phyloP scores from a whole-genome alignment of 1,140 invertebrate genomes.

The Nebria ingens region DNA sequence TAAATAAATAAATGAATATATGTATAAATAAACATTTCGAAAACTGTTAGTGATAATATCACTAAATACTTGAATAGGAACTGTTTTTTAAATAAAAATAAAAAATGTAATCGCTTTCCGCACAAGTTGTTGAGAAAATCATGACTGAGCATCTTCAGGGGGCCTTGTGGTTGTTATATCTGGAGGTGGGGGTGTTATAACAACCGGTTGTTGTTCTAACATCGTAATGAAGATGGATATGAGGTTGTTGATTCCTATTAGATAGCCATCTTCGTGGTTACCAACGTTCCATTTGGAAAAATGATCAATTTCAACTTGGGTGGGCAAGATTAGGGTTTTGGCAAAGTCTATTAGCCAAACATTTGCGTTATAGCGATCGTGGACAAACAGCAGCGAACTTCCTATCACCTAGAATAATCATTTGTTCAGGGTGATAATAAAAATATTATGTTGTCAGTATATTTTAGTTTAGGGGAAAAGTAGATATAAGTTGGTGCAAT shows the following conservation, averaged over 20 bases:
- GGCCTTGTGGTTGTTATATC: neutral
- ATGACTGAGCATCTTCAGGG: neutral
- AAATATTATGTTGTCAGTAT: neutral
- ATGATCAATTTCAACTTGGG: constrained; percentile 66
- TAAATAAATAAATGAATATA: too few species aligned
- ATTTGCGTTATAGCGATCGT: constrained; percentile 76
- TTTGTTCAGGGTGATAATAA: too few species aligned
- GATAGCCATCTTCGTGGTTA: constrained; percentile 97
- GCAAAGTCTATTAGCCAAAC: constrained; percentile 99
- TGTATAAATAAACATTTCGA: too few species aligned
- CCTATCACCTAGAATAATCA: constrained; percentile 87
- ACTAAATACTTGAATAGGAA: too few species aligned
- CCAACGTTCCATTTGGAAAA: constrained; percentile 82
- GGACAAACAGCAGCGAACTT: constrained; percentile 90
- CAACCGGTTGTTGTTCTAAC: constrained; percentile 30
- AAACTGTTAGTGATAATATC: too few species aligned
- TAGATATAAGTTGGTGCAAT: neutral
- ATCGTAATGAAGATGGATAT: constrained; percentile 72
- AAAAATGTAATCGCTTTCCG: too few species aligned
- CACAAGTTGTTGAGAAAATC: too few species aligned
- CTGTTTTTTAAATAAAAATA: too few species aligned
- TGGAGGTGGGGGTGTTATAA: constrained; percentile 23
- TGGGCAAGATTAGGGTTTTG: constrained; percentile 79
- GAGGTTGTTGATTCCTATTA: constrained; percentile 89
- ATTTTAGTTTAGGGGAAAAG: neutral